phyloP scores from a whole-genome alignment of 2,113 vertebrate genomes.

The Oncorhynchus clarkii region DNA sequence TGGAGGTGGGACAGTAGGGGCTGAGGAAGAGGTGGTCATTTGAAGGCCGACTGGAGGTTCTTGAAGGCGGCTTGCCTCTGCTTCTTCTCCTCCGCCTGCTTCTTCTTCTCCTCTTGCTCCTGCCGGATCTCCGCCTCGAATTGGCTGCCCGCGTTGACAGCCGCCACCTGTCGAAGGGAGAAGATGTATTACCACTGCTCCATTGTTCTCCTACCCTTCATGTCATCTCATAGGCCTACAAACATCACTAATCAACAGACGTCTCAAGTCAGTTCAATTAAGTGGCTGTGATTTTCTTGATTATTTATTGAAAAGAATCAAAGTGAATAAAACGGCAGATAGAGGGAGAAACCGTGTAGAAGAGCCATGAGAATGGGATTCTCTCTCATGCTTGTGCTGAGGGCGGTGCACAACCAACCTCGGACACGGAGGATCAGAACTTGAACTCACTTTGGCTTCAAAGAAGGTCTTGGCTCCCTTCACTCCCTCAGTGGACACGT shows the following conservation, averaged over 20 bases:
- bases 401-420: neutral
- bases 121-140: slow-evolving; percentile 94
- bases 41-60: slow-evolving; percentile 88
- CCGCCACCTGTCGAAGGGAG: slow-evolving; percentile 75
- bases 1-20: neutral
- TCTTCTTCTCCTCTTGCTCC: slow-evolving; percentile 90
- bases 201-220: neutral
- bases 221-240: no score
- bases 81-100: slow-evolving; percentile 87
- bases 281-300: no score
- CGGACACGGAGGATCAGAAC: neutral
- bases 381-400: no score
- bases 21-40: slow-evolving; percentile 61
- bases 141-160: slow-evolving; percentile 82
- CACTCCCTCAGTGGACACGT: slow-evolving; percentile 90
- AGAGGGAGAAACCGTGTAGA: no score
- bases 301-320: no score
- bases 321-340: no score
- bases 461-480: slow-evolving; percentile 96
- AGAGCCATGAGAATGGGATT: no score
- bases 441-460: slow-evolving; percentile 87
- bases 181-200: neutral
- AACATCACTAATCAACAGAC: no score
- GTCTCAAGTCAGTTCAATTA: no score
- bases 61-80: slow-evolving; percentile 89